Base-by-base conservation (phyloP, 2,797 vertebrate genomes). In the Podarcis siculus region DNA sequence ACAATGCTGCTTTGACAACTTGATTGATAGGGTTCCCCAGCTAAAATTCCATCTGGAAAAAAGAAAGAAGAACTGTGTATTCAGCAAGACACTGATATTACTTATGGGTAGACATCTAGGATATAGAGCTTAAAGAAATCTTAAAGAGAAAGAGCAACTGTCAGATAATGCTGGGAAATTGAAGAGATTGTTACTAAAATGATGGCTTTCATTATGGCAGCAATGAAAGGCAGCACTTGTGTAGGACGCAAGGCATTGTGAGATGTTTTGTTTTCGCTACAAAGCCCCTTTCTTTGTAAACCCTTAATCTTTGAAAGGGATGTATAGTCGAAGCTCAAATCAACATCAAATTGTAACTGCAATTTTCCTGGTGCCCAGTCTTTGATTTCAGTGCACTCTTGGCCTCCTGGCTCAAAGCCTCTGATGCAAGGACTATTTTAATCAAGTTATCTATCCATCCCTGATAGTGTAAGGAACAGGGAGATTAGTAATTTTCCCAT, bases 1-100 rank as follows among this genome's bases (percentile, higher is more conserved):
- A 92, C 86, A 95, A 95, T 95, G 42, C 85, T 95, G 72, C 93
- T 95, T 95, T 96, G 92, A 94, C 90, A 95, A 90, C 84, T 85
- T 93, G 87, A 95, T 94, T 95, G 92, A 95, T 91, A 94, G 92
- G 78, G 76, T 87, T 81, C 89, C 78, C 83, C 82, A 94, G 94
- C 92, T 82, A 81, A 23, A 93, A 90, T 87, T 10, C 23, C 7
- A 30, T 42, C 45, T 30, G 19, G 13, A 55, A 55, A 55, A 55
- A 55, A 55, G 49, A 79, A 95, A 90, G 93, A 95, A 90, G 93
- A 93, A 92, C 81, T 92, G 58, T 82, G 92, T 75, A 90, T 94
- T 87, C 93, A 95, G 87, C 88, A 89, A 94, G 71, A 94, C 91
- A 87, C 23, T 10, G 71, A 90, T 91, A 80, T 89, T 95, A 64